Percentiles rank a stretch among this genome's conserved stretches.
phyloP scores from a whole-genome alignment of 2,797 vertebrate species.

The Semotilus atromaculatus region DNA sequence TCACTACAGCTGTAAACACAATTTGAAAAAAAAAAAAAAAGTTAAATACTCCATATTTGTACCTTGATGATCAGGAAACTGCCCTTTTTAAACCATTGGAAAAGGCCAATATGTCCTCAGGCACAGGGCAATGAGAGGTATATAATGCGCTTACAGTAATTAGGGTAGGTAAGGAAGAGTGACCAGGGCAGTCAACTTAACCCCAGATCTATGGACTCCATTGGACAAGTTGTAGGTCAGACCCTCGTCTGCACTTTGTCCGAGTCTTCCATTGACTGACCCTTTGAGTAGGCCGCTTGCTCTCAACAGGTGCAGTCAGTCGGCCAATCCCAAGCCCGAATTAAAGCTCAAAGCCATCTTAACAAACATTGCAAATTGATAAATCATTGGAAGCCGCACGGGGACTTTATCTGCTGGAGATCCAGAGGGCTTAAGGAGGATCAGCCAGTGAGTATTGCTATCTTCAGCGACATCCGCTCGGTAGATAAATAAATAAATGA shows the following conservation, averaged over 20 bases:
- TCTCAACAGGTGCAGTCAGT: constrained; percentile 52
- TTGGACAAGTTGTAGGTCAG: constrained; percentile 73
- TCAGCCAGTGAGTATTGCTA: constrained; percentile 82
- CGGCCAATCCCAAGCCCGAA: constrained; percentile 40
- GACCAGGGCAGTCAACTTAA: constrained; percentile 81
- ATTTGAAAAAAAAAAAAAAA: background rate
- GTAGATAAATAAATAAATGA: constrained; percentile 83
- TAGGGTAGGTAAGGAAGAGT: constrained; percentile 69
- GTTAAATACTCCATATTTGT: background rate
- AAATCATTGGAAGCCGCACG: constrained; percentile 81
- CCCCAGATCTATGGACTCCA: constrained; percentile 82
- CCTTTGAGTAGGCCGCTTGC: constrained; percentile 40
- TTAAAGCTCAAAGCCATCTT: constrained; percentile 75
- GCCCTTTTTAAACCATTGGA: background rate
- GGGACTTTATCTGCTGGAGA: constrained; percentile 81
- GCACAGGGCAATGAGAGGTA: constrained; percentile 56
- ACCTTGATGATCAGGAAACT: background rate
- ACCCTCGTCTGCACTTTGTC: constrained; percentile 66
- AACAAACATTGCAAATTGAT: constrained; percentile 87
- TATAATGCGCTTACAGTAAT: constrained; percentile 75
- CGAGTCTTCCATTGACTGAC: constrained; percentile 58
- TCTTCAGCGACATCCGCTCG: constrained; percentile 80
- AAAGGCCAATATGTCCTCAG: constrained; percentile 34
- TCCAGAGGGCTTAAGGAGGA: constrained; percentile 80
- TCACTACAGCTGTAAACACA: background rate